Evolutionary conservation across 2,113 vertebrate species (phyloP).

Genomic region (Danio rerio): GRCz12tu NC_133181.1:50702501-50703000

Average conservation of each 20-base stretch:
- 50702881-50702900: background rate
- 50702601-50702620: too few relatives aligned
- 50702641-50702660: background rate
- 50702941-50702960: background rate
- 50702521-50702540: too few relatives aligned
- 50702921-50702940: background rate
- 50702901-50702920: background rate
- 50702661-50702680: background rate
- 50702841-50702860: constrained; percentile 82
- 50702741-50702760: constrained; percentile 82
- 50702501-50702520: too few relatives aligned
- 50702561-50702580: too few relatives aligned
- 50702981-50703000: background rate
- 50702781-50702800: constrained; percentile 92
- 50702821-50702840: constrained; percentile 74
- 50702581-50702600: too few relatives aligned
- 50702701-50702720: constrained; percentile 87
- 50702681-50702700: background rate
- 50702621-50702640: background rate
- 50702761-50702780: constrained; percentile 94
- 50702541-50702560: too few relatives aligned
- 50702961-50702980: background rate
- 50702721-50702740: constrained; percentile 82
- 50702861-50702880: constrained; percentile 26
- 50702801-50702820: constrained; percentile 89